Conservation (phyloP, 2,797 vertebrate species). For the Helostoma temminkii region DNA sequence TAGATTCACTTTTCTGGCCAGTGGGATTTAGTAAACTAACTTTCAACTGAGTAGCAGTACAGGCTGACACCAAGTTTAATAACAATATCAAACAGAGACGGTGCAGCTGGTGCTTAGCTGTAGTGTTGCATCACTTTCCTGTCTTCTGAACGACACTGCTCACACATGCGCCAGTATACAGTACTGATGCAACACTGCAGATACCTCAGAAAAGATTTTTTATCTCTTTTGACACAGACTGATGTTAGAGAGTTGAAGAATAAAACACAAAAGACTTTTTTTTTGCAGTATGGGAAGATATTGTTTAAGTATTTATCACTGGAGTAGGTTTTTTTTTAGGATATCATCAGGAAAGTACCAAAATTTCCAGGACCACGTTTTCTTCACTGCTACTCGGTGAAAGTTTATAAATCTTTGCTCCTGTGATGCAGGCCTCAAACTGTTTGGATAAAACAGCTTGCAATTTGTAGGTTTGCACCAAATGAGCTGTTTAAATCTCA, state of each 20-base stretch:
- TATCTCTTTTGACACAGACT: constrained; percentile 11
- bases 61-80: neutral
- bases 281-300: neutral
- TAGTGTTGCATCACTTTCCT: constrained; percentile 23
- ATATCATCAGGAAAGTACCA: constrained; percentile 8
- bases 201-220: constrained; percentile 49
- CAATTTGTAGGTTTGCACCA: constrained; percentile 29
- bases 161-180: constrained; percentile 39
- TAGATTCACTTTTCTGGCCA: no score
- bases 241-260: constrained; percentile 10
- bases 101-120: constrained; percentile 27
- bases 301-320: constrained; percentile 7
- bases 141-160: constrained; percentile 33
- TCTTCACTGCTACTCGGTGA: constrained; percentile 13
- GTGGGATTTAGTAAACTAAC: no score
- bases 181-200: constrained; percentile 57
- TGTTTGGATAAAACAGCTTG: constrained; percentile 24
- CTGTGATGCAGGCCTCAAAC: constrained; percentile 28
- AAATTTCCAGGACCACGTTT: constrained; percentile 5
- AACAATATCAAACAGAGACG: constrained; percentile 14
- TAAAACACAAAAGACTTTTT: constrained; percentile 18
- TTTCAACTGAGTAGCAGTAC: neutral
- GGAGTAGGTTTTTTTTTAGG: neutral
- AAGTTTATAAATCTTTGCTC: constrained; percentile 20
- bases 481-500: constrained; percentile 21